Evolutionary conservation across 2,888 invertebrate genomes (phyloP).

Genomic region (Galerucella calmariensis): DNA sequence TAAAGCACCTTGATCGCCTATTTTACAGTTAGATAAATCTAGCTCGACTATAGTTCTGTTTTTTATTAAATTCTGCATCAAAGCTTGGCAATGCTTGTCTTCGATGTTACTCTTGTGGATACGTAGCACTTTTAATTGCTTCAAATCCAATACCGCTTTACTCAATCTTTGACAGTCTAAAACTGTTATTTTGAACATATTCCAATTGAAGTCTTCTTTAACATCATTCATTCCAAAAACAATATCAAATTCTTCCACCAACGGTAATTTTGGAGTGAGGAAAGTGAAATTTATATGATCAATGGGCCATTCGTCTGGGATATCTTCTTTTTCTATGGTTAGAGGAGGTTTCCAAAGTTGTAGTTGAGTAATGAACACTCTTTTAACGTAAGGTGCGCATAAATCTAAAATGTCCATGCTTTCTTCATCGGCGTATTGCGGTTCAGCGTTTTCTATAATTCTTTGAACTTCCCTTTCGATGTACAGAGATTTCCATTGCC

Average conservation of each 20-base stretch:
- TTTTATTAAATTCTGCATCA: slow-evolving; percentile 64
- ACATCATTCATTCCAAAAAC: slow-evolving; percentile 67
- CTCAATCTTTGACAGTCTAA: slow-evolving; percentile 71
- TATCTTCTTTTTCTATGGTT: slow-evolving; percentile 60
- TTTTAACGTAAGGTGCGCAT: slow-evolving; percentile 67
- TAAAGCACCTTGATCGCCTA: slow-evolving; percentile 72
- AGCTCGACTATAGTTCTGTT: slow-evolving; percentile 67
- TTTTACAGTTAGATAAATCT: slow-evolving; percentile 75
- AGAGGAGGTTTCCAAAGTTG: slow-evolving; percentile 68
- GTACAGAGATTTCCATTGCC: slow-evolving; percentile 63
- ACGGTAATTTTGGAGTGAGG: slow-evolving; percentile 67
- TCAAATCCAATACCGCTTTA: slow-evolving; percentile 59
- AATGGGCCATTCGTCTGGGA: slow-evolving; percentile 61
- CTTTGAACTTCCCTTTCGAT: slow-evolving; percentile 61
- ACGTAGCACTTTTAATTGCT: slow-evolving; percentile 67
- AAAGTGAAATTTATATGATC: slow-evolving; percentile 72
- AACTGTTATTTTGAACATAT: slow-evolving; percentile 72
- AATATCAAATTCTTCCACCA: slow-evolving; percentile 68
- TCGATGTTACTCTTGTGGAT: slow-evolving; percentile 73
- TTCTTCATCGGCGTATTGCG: slow-evolving; percentile 61
- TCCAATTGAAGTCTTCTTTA: slow-evolving; percentile 68
- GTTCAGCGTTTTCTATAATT: slow-evolving; percentile 60
- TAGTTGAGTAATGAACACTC: slow-evolving; percentile 67
- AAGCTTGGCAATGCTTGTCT: slow-evolving; percentile 69
- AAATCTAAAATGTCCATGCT: slow-evolving; percentile 57